Evolutionary conservation across 1,140 invertebrate species (phyloP).

Genomic region (Tetramorium alpestre): DNA sequence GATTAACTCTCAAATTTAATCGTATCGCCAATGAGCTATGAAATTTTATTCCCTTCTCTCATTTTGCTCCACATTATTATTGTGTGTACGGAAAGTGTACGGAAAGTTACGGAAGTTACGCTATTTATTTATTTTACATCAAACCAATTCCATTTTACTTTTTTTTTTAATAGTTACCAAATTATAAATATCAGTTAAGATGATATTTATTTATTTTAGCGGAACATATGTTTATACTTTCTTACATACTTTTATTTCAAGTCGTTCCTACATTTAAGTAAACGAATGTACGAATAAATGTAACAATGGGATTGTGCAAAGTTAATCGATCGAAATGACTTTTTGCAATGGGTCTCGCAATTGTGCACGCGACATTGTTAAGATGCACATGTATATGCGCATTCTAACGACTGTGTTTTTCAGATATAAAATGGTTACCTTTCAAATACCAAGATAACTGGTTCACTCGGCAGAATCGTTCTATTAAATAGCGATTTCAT

Average conservation of each 20-base stretch:
- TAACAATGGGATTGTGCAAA: neutral
- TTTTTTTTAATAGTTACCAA: neutral
- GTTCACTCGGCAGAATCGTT: slow-evolving; percentile 9
- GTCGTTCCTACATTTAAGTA: neutral
- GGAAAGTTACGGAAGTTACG: neutral
- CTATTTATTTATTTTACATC: neutral
- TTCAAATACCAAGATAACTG: slow-evolving; percentile 27
- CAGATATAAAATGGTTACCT: slow-evolving; percentile 9
- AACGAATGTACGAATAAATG: neutral
- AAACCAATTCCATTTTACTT: neutral
- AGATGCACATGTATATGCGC: neutral
- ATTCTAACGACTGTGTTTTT: slow-evolving; percentile 11
- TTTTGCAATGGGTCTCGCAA: neutral
- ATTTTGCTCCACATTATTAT: neutral
- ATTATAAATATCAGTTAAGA: neutral
- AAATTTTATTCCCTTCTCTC: neutral
- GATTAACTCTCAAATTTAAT: slow-evolving; percentile 36
- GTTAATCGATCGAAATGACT: neutral
- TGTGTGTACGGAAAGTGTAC: neutral
- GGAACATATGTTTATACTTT: neutral
- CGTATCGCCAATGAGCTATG: neutral
- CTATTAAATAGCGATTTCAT: slow-evolving; percentile 28
- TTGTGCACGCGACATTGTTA: neutral
- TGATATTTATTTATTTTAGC: no score
- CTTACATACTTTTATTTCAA: neutral